Evolutionary conservation across 2,797 vertebrate genomes (phyloP), one percentile per base, ranked within the genome.

Genomic region (Buphagus erythrorhynchus): DNA sequence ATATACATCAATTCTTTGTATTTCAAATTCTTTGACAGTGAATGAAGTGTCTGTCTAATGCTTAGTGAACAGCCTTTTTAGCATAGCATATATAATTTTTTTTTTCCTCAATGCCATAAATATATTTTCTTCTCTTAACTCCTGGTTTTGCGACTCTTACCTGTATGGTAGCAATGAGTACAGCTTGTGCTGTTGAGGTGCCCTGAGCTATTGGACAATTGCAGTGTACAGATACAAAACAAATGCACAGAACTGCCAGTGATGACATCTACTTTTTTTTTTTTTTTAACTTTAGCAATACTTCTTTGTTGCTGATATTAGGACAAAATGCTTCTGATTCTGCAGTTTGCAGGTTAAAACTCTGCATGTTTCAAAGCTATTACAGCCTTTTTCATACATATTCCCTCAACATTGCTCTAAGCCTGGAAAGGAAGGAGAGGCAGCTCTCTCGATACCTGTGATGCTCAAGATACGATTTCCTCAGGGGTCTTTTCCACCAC

Each of bases 11-110:
- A 3, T 83, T 92, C 40, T 86, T 89, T 76, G 13, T 88, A 51
- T 86, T 92, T 93, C 52, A 85, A 29, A 68, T 65, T 65, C n/a
- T 78, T 81, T 93, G 69, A 48, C 66, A 86, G 69, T 75, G 63
- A 91, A 83, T 65, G 40, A 93, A 83, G 24, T 49, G n/a, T 66
- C 68, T 88, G 68, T 69, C 54, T 89, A 92, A 85, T 73, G 55
- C 52, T 90, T 57, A 54, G 42, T 63, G 87, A 93, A 58, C 25
- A 58, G 22, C 16, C 22, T 36, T 90, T 83, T 81, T 49, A 84
- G 43, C 54, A 66, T 26, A 85, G 28, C 29, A 49, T n/a, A 8
- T 61, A 28, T 67, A 63, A 42, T 17, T 83, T 68, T 58, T 93
- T 78, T 48, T 83, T 82, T 66, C 14, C 16, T 33, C 62, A 78